Conservation (phyloP, 2,797 vertebrate species). For the Sebastes nivosus region DNA sequence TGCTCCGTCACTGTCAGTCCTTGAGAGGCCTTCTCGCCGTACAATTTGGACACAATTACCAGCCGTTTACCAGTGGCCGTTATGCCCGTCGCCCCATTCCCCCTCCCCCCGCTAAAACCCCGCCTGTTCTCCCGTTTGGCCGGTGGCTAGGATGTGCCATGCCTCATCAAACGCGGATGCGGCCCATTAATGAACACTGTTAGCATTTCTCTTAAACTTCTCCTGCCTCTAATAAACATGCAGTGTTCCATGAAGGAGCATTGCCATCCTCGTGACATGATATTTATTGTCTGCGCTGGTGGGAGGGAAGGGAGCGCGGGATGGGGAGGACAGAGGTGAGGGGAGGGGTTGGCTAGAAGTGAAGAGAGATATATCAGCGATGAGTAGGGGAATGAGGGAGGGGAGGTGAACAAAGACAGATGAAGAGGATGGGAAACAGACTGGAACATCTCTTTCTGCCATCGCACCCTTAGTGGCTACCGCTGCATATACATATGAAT, state of each 20-base stretch:
- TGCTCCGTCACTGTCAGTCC: constrained; percentile 99
- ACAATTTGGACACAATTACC: constrained; percentile 99
- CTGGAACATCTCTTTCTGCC: constrained; percentile 59
- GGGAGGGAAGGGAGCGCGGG: constrained; percentile 63
- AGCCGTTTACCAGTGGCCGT: constrained; percentile 96
- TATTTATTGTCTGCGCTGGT: constrained; percentile 96
- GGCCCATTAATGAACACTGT: constrained; percentile 99
- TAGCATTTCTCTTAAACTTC: constrained; percentile 99
- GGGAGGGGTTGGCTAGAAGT: constrained; percentile 48
- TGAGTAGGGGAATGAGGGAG: constrained; percentile 44
- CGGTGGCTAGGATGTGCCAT: constrained; percentile 84
- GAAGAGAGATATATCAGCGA: constrained; percentile 68
- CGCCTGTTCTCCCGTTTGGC: constrained; percentile 62
- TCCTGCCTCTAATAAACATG: constrained; percentile 99
- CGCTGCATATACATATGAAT: constrained; percentile 5
- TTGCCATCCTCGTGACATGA: constrained; percentile 95
- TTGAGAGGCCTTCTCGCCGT: constrained; percentile 87
- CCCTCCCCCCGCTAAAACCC: constrained; percentile 32
- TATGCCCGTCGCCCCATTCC: constrained; percentile 89
- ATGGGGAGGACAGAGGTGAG: constrained; percentile 77
- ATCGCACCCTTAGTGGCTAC: constrained; percentile 14
- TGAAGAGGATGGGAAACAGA: constrained; percentile 48
- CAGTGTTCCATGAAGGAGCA: constrained; percentile 99
- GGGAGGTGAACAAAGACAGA: constrained; percentile 61
- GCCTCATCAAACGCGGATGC: constrained; percentile 99